phyloP scores from a whole-genome alignment of 1,140 invertebrate genomes.

The Pomacea maculata region DNA sequence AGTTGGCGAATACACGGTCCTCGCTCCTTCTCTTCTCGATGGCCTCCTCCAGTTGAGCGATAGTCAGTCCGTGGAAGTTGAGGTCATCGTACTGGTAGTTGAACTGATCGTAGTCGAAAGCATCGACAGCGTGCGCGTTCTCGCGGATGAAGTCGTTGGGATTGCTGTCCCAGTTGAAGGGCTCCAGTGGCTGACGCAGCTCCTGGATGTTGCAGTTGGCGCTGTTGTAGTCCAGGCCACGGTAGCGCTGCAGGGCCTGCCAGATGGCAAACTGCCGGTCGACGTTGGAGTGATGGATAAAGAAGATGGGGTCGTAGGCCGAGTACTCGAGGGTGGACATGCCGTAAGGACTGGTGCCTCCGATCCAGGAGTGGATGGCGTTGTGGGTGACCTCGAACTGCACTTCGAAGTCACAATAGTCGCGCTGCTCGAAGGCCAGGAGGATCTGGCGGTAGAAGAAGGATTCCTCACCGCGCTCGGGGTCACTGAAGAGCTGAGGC shows the following conservation, averaged over 20 bases:
- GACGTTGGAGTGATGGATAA: conserved; percentile 20
- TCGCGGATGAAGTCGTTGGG: conserved; percentile 9
- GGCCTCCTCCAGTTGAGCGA: conserved; percentile 22
- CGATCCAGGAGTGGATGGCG: conserved; percentile 30
- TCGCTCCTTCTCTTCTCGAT: conserved; percentile 17
- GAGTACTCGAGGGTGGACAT: conserved; percentile 30
- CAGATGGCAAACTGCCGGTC: conserved; percentile 32
- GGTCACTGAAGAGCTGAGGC: conserved; percentile 28
- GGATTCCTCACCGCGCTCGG: conserved; percentile 25
- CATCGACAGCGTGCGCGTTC: conserved; percentile 18
- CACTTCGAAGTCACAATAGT: conserved; percentile 34
- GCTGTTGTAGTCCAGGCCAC: conserved; percentile 30
- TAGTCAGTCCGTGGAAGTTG: conserved; percentile 26
- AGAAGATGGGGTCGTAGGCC: conserved; percentile 30
- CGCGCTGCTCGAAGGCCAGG: conserved; percentile 32
- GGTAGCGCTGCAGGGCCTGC: conserved; percentile 25
- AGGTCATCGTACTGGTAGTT: conserved; percentile 32
- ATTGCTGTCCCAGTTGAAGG: conserved; percentile 28
- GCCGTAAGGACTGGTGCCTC: conserved; percentile 23
- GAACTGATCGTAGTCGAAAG: conserved; percentile 25
- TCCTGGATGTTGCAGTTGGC: conserved; percentile 30
- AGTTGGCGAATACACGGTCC: conserved; percentile 26
- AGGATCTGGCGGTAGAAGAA: conserved; percentile 34
- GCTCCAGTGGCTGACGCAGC: conserved; percentile 25
- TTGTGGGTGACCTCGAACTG: conserved; percentile 39